Percentiles rank a stretch among this genome's conserved stretches.
Evolutionary conservation across 1,140 invertebrate species (phyloP).

Genomic region (Musca domestica): DNA sequence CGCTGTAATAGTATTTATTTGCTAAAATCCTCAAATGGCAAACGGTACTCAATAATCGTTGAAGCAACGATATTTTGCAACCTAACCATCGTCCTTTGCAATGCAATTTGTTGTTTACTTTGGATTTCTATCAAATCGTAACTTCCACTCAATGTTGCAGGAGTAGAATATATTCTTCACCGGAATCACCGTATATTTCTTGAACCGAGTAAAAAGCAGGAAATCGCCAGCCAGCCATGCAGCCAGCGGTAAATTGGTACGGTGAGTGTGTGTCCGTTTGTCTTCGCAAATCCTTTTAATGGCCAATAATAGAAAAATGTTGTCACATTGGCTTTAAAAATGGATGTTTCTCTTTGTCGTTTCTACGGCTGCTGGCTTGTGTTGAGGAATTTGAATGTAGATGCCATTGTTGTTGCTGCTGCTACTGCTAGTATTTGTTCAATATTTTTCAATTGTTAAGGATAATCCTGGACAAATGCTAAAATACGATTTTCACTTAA

Average conservation of each 20-base stretch:
- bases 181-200: too few species aligned
- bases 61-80: too few species aligned
- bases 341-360: background rate
- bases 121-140: too few species aligned
- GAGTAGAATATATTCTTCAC: too few species aligned
- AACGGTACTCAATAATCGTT: background rate
- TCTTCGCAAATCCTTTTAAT: slow-evolving; percentile 51
- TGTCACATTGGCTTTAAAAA: slow-evolving; percentile 45
- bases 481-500: slow-evolving; percentile 36
- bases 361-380: background rate
- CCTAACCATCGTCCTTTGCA: too few species aligned
- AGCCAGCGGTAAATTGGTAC: too few species aligned
- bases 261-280: background rate
- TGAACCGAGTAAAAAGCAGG: too few species aligned
- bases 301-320: slow-evolving; percentile 55
- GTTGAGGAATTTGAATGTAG: background rate
- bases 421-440: background rate
- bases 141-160: too few species aligned
- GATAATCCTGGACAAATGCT: slow-evolving; percentile 52
- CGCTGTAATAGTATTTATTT: slow-evolving; percentile 9
- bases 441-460: slow-evolving; percentile 52
- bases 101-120: too few species aligned
- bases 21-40: slow-evolving; percentile 9
- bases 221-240: too few species aligned
- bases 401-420: background rate